A percentile compares a stretch with the other conserved stretches of the same genome.
Evolutionary conservation across 2,113 vertebrate genomes (phyloP).

Genomic region (Rhinogobius similis): DNA sequence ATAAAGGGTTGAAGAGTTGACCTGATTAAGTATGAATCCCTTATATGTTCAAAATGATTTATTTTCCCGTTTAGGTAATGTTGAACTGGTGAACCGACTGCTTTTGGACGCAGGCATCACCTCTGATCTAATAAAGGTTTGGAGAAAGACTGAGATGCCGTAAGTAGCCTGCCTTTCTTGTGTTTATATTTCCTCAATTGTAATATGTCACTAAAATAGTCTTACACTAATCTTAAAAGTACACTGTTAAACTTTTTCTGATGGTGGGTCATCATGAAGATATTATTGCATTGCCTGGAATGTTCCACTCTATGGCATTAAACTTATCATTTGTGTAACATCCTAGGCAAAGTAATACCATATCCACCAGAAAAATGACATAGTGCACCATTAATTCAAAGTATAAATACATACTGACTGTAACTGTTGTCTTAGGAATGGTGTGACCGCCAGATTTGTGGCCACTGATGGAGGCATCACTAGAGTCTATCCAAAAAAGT

Average conservation of each 20-base stretch:
- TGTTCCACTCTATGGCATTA: no score
- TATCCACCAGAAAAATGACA: no score
- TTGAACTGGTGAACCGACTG: slow-evolving; percentile 85
- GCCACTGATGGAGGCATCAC: slow-evolving; percentile 96
- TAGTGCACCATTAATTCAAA: not conserved
- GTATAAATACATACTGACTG: slow-evolving; percentile 10
- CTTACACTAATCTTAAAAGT: no score
- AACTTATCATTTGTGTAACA: no score
- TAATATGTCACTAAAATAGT: slow-evolving; percentile 1
- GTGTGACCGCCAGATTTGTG: slow-evolving; percentile 89
- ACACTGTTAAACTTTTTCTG: no score
- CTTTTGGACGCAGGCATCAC: slow-evolving; percentile 95
- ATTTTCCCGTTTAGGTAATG: slow-evolving; percentile 82
- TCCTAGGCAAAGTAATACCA: no score
- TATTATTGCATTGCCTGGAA: no score
- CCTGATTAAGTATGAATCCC: not conserved
- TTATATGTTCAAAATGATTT: not conserved
- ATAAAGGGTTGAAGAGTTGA: not conserved
- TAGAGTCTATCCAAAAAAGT: slow-evolving; percentile 93
- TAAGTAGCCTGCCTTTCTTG: slow-evolving; percentile 71
- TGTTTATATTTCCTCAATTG: not conserved
- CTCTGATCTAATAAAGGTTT: slow-evolving; percentile 84
- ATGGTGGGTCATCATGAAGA: no score
- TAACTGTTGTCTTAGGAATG: slow-evolving; percentile 59
- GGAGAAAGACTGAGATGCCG: slow-evolving; percentile 83